These are phyloP conservation scores for Psilanteris sp. DNA, from an alignment of 1,140 invertebrate species.

Conservation along the genomic window DNA sequence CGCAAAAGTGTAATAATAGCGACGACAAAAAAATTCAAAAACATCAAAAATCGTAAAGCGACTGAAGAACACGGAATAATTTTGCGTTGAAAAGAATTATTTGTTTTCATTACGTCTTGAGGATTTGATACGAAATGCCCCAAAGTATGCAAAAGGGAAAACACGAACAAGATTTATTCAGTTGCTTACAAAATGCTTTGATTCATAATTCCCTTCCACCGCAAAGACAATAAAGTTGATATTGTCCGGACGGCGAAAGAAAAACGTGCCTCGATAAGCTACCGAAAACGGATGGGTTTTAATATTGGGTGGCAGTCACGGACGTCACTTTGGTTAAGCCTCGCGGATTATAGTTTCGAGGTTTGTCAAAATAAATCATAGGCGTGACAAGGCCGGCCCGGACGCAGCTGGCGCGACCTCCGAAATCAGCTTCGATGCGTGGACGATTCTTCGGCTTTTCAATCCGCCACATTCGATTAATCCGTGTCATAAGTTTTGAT, in stretches of 20 bases:
- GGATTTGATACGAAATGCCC: no score
- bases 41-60: no score
- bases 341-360: constrained; percentile 74
- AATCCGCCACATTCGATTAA: constrained; percentile 19
- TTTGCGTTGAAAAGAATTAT: no score
- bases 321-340: constrained; percentile 68
- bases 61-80: no score
- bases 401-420: constrained; percentile 70
- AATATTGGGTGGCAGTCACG: constrained; percentile 68
- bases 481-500: constrained; percentile 39
- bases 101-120: no score
- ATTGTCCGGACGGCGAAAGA: constrained; percentile 27
- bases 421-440: constrained; percentile 71
- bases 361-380: constrained; percentile 75
- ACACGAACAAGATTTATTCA: no score
- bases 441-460: constrained; percentile 33
- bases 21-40: no score
- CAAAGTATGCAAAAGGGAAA: no score
- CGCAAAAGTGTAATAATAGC: no score
- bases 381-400: constrained; percentile 54
- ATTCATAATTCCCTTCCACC: constrained; percentile 14
- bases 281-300: constrained; percentile 74
- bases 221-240: constrained; percentile 36
- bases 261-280: constrained; percentile 62
- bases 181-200: not conserved